A percentile compares a stretch with the other conserved stretches of the same genome.
These are phyloP conservation scores for Scatophagus argus DNA, from an alignment of 2,113 vertebrate species.

Conservation along the genomic window DNA sequence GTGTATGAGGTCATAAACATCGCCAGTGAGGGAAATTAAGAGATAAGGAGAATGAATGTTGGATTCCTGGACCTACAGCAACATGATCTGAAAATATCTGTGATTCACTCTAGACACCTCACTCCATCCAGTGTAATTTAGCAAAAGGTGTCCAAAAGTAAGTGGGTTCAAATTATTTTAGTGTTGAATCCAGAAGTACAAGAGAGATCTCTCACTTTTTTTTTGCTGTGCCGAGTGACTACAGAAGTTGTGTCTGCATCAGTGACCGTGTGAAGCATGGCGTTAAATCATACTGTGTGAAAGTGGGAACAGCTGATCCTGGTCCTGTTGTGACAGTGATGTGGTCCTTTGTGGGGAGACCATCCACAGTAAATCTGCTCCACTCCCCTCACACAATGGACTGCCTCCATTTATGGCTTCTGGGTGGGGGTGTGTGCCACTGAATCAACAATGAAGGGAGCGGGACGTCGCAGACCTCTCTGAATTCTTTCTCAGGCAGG, in stretches of 20 bases:
- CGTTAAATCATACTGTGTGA: slow-evolving; percentile 72
- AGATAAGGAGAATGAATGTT: background rate
- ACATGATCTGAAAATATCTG: background rate
- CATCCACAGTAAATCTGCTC: slow-evolving; percentile 80
- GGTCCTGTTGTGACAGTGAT: slow-evolving; percentile 78
- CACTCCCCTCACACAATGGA: slow-evolving; percentile 80
- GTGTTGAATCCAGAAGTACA: background rate
- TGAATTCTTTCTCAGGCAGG: slow-evolving; percentile 78
- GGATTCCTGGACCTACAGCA: background rate
- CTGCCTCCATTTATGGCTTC: slow-evolving; percentile 76
- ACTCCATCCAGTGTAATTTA: background rate
- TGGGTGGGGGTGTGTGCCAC: slow-evolving; percentile 70
- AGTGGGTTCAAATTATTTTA: background rate
- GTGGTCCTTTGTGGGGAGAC: slow-evolving; percentile 73
- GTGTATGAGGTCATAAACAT: background rate
- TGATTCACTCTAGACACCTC: no score
- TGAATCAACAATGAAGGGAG: slow-evolving; percentile 83
- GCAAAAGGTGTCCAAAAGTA: background rate
- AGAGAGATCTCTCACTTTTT: background rate
- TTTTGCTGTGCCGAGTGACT: background rate
- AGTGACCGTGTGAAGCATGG: slow-evolving; percentile 57
- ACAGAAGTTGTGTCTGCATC: slow-evolving; percentile 61
- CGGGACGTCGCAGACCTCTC: slow-evolving; percentile 77
- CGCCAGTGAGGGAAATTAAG: background rate
- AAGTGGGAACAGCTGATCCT: slow-evolving; percentile 74